Evolutionary conservation across 1,140 invertebrate species (phyloP).

Genomic region (Phocides pigmalion): DNA sequence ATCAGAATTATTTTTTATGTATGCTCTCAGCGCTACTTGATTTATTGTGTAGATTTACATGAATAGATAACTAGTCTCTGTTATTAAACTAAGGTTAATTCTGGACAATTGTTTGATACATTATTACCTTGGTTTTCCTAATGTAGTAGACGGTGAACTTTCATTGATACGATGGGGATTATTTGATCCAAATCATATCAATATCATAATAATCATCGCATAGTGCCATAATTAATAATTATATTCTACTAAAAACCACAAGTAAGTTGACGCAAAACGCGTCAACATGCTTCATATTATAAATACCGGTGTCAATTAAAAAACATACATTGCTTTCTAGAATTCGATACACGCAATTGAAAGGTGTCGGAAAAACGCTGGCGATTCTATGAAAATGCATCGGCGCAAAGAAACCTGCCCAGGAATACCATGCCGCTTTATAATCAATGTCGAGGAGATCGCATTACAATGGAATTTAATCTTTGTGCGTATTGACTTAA

Average conservation of each 20-base stretch:
- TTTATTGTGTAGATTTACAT: too few relatives aligned
- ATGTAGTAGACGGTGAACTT: too few relatives aligned
- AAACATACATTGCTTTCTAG: constrained; percentile 76
- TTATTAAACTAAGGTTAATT: too few relatives aligned
- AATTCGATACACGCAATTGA: constrained; percentile 80
- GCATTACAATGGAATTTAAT: constrained; percentile 64
- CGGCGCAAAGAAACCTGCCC: constrained; percentile 70
- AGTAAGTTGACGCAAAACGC: constrained; percentile 10
- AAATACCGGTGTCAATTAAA: constrained; percentile 60
- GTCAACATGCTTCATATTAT: constrained; percentile 23
- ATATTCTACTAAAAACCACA: neutral
- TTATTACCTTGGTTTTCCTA: too few relatives aligned
- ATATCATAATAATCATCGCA: too few relatives aligned
- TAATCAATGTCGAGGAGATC: constrained; percentile 59
- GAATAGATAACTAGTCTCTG: too few relatives aligned
- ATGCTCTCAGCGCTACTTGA: too few relatives aligned
- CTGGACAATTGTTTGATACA: too few relatives aligned
- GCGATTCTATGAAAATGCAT: constrained; percentile 81
- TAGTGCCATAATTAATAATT: too few relatives aligned
- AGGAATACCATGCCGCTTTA: constrained; percentile 71
- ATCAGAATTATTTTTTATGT: too few relatives aligned
- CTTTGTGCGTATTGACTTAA: constrained; percentile 62
- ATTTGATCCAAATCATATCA: too few relatives aligned
- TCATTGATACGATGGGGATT: too few relatives aligned
- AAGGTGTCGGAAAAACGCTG: constrained; percentile 80